A percentile compares a stretch with the other conserved stretches of the same genome.
phyloP scores from a whole-genome alignment of 2,888 invertebrate species.

The Dynastes hyllus region DNA sequence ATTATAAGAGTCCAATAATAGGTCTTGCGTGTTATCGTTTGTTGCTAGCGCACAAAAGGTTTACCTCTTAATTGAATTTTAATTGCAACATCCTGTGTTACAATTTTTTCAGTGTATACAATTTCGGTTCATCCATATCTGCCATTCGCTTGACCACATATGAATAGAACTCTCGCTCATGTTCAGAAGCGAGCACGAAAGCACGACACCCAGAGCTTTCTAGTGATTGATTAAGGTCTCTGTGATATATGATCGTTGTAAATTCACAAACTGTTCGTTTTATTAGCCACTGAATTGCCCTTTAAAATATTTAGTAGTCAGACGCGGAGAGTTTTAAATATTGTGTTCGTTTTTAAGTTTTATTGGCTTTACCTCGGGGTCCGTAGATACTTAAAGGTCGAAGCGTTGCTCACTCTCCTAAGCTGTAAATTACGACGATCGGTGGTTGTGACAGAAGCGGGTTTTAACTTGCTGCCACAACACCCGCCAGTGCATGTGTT shows the following conservation, averaged over 20 bases:
- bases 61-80: constrained; percentile 58
- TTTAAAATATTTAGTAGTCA: constrained; percentile 58
- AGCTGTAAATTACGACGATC: constrained; percentile 59
- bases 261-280: constrained; percentile 64
- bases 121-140: constrained; percentile 63
- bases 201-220: constrained; percentile 50
- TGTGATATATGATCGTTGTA: constrained; percentile 63
- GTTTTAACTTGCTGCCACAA: constrained; percentile 47
- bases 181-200: constrained; percentile 48
- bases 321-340: constrained; percentile 53
- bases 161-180: constrained; percentile 62
- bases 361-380: constrained; percentile 47
- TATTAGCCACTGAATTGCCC: constrained; percentile 62
- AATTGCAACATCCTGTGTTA: constrained; percentile 57
- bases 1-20: too few relatives aligned
- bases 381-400: constrained; percentile 50
- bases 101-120: constrained; percentile 38
- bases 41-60: not conserved
- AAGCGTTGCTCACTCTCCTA: constrained; percentile 41
- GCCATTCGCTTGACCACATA: constrained; percentile 67
- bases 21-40: not conserved
- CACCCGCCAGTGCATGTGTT: constrained; percentile 35
- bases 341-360: constrained; percentile 55
- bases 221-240: constrained; percentile 64
- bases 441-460: constrained; percentile 58